Base-by-base conservation (phyloP, 2,888 invertebrate species). In the Thalpophila matura region DNA sequence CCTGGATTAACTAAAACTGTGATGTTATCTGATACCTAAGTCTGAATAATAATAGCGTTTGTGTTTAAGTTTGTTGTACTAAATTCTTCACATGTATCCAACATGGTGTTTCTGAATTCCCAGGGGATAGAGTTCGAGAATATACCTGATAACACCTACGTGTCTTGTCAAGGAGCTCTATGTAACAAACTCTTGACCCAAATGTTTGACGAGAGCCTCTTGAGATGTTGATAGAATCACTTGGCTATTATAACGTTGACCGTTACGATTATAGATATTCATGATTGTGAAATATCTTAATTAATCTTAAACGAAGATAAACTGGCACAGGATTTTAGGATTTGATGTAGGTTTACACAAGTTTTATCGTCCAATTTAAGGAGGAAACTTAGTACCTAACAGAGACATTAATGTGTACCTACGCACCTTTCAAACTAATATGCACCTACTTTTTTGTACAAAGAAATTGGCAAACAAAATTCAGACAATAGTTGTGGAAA, bases 141-240 rank as follows among this genome's bases (percentile, higher is more conserved):
- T 46, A 31, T 43, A 62, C 49, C 22, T 37, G 29, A 46, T 63
- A 43, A 43, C 43, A 63, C 31, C 29, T 54, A 57, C 69, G 57
- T 71, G 71, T 22, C 37, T 33, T 55, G 64, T 57, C 35, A 37
- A 70, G 63, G 50, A 35, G 43, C 50, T 64, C 50, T 24, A 16
- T 40, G 33, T 50, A 38, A 35, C 58, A 31, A 31, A 45, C 59
- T 65, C 71, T 59, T 50, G 59, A 69, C 53, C 54, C 40, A 9
- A 49, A 50, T 59, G 49, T 40, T 24, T 63, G 47, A 58, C 45
- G 35, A 64, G 51, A 45, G 35, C 12, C 38, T 45, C 58, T 69
- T 18, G 29, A 46, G 58, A 47, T 40, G 59, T 46, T 45, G 53
- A 71, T 71, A 31, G 54, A 53, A 40, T 40, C 71, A 49, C 59